A percentile compares a stretch with the other conserved stretches of the same genome.
Conservation (phyloP, 2,888 invertebrate species). For the Fragum whitleyi region DNA sequence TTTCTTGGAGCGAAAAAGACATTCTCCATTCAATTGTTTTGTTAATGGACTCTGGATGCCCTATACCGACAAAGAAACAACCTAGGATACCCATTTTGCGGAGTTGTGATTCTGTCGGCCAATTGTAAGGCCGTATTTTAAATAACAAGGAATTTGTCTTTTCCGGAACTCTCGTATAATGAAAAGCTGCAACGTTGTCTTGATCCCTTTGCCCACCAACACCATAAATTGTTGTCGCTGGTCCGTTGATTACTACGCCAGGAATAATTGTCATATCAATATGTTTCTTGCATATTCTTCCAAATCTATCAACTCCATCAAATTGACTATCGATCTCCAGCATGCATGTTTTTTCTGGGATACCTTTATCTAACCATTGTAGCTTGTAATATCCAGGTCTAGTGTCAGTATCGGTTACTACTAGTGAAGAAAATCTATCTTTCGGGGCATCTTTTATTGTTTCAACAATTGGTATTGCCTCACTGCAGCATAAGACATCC, state of each 20-base stretch:
- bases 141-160: no score
- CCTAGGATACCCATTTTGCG: no score
- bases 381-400: neutral
- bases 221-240: no score
- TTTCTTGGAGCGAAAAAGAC: no score
- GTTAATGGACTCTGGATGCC: no score
- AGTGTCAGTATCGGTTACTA: neutral
- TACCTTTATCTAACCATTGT: neutral
- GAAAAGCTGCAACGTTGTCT: no score
- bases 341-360: neutral
- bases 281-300: neutral
- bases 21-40: no score
- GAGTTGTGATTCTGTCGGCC: no score
- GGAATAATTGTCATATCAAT: neutral
- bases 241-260: neutral
- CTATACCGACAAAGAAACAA: no score
- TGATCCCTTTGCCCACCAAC: no score
- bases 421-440: neutral
- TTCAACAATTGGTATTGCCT: neutral
- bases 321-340: neutral
- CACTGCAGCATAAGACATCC: neutral
- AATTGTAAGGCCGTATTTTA: no score
- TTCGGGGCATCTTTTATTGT: neutral
- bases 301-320: neutral
- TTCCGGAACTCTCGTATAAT: no score